Evolutionary conservation across 2,113 vertebrate genomes (phyloP).

Genomic region (Toxostoma redivivum): DNA sequence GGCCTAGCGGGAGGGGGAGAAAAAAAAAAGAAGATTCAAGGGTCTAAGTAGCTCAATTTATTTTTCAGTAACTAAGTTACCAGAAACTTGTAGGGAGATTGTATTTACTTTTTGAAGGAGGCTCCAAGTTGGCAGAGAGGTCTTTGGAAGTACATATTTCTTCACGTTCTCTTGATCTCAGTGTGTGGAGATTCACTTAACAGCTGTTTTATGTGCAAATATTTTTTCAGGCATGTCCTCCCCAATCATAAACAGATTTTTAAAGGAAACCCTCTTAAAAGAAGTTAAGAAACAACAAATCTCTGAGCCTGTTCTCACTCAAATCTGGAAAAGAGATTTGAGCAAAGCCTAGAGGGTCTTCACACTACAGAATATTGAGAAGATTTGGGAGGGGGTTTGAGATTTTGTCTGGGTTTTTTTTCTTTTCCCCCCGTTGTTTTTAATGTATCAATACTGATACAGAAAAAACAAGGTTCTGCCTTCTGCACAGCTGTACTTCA

Average conservation of each 20-base stretch:
- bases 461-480: not conserved
- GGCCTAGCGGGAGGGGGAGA: not conserved
- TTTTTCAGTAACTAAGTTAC: conserved; percentile 83
- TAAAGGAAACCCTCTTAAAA: conserved; percentile 59
- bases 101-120: conserved; percentile 76
- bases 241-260: conserved; percentile 72
- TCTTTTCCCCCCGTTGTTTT: not conserved
- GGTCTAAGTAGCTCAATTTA: conserved; percentile 76
- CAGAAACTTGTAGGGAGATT: conserved; percentile 68
- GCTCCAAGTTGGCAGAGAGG: conserved; percentile 76
- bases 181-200: conserved; percentile 77
- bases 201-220: conserved; percentile 80
- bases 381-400: not conserved
- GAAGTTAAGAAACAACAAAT: conserved; percentile 57
- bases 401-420: not conserved
- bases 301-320: not conserved
- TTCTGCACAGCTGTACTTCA: not conserved
- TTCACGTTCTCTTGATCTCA: conserved; percentile 80
- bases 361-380: rapidly evolving
- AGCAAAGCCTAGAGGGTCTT: not conserved
- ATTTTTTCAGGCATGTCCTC: conserved; percentile 87
- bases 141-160: conserved; percentile 80
- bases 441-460: not conserved
- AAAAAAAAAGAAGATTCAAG: conserved; percentile 52
- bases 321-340: not conserved